Conservation (phyloP, 2,888 invertebrate genomes). For the Amiota minor region DNA sequence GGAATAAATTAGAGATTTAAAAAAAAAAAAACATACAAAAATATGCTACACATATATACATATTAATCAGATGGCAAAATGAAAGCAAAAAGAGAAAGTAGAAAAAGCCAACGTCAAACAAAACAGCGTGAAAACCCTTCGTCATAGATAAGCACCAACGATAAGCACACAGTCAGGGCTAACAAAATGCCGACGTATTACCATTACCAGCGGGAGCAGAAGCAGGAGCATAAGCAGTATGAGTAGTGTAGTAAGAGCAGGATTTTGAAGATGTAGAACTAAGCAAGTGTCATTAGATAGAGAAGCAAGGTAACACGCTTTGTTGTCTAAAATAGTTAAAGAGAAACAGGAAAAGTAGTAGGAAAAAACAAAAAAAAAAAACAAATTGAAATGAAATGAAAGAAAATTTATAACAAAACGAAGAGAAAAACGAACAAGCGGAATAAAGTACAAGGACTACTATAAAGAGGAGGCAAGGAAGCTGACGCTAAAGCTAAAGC, state of each 20-base stretch:
- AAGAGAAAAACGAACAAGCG: too few species aligned
- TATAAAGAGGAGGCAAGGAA: too few species aligned
- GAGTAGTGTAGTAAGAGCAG: too few species aligned
- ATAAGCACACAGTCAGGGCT: slow-evolving; percentile 46
- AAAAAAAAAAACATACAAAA: neutral
- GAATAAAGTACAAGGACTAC: too few species aligned
- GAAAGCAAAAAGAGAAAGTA: slow-evolving; percentile 3
- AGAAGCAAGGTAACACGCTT: slow-evolving; percentile 4
- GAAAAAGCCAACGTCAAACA: slow-evolving; percentile 34
- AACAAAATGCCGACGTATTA: neutral
- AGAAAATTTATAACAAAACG: too few species aligned
- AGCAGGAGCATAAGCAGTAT: neutral
- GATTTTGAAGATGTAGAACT: too few species aligned
- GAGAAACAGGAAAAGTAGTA: neutral
- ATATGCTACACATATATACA: neutral
- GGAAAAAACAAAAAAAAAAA: too few species aligned
- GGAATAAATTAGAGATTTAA: neutral
- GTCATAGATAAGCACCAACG: slow-evolving; percentile 57
- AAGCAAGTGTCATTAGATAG: too few species aligned
- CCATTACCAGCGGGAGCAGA: neutral
- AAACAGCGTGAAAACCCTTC: slow-evolving; percentile 45
- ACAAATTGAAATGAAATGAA: too few species aligned
- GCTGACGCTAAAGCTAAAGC: too few species aligned
- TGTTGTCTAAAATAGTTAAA: neutral
- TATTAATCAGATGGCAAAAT: neutral